Percentiles rank a stretch among this genome's conserved stretches.
Evolutionary conservation across 2,113 vertebrate species (phyloP).

Genomic region (Beaufortia kweichowensis): DNA sequence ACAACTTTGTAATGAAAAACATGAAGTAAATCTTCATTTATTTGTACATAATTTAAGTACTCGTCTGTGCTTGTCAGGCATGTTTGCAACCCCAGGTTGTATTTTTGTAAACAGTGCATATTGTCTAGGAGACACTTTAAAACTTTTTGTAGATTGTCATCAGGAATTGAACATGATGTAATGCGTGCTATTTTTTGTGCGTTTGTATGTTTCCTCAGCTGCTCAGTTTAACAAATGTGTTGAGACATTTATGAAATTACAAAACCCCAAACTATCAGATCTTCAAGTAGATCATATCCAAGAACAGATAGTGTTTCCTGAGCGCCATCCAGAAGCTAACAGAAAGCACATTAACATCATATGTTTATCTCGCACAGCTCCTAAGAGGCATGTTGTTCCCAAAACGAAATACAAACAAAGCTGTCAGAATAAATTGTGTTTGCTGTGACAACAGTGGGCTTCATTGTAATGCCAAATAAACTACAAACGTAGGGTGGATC

Average conservation of each 20-base stretch:
- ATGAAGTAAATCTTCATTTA: too few relatives aligned
- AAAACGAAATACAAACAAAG: conserved; percentile 13
- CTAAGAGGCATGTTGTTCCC: conserved; percentile 11
- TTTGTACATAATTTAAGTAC: too few relatives aligned
- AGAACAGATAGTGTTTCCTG: background rate
- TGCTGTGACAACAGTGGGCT: background rate
- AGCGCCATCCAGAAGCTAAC: conserved; percentile 1
- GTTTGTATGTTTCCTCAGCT: background rate
- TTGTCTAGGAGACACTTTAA: too few relatives aligned
- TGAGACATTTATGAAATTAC: conserved; percentile 1
- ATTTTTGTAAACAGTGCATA: too few relatives aligned
- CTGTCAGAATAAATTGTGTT: conserved; percentile 2
- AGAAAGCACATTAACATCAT: background rate
- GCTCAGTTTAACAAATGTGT: background rate
- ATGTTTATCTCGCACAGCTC: conserved; percentile 27
- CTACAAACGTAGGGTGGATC: background rate
- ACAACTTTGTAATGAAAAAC: too few relatives aligned
- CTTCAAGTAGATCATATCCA: background rate
- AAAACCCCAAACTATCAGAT: conserved; percentile 1
- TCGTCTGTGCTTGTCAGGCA: too few relatives aligned
- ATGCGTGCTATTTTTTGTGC: background rate
- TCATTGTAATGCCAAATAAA: conserved; percentile 3
- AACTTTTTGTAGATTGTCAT: too few relatives aligned
- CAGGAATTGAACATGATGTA: too few relatives aligned
- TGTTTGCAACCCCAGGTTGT: too few relatives aligned